A percentile compares a stretch with the other conserved stretches of the same genome.
phyloP scores from a whole-genome alignment of 2,888 invertebrate species.

The Parascotia fuliginaria region DNA sequence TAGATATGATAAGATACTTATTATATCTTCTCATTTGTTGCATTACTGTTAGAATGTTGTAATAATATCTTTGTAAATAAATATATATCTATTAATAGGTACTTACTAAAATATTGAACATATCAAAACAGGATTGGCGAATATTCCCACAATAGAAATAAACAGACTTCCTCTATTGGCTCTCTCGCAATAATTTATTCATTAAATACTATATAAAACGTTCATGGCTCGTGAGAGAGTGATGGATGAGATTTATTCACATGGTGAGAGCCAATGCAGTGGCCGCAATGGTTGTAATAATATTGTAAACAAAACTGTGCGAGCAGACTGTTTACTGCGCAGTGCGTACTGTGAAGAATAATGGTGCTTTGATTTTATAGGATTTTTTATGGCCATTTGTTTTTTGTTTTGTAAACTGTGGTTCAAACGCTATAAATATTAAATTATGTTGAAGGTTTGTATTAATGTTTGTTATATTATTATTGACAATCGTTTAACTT shows the following conservation, averaged over 20 bases:
- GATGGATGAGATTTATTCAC: conserved; percentile 52
- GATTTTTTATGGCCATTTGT: conserved; percentile 5
- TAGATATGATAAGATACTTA: too few relatives aligned
- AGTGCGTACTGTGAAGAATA: conserved; percentile 25
- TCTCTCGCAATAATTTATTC: conserved; percentile 6
- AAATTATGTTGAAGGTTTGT: too few relatives aligned
- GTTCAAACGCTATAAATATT: too few relatives aligned
- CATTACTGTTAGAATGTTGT: too few relatives aligned
- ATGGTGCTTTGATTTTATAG: conserved; percentile 26
- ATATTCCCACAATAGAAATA: conserved; percentile 1
- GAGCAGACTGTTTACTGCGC: conserved; percentile 38
- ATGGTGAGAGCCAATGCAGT: conserved; percentile 58
- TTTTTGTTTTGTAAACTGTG: conserved; percentile 10
- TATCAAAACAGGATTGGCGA: conserved; percentile 4
- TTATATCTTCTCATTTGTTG: too few relatives aligned
- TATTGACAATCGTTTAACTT: too few relatives aligned
- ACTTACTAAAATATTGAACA: background rate
- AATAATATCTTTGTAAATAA: too few relatives aligned
- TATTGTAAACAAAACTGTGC: conserved; percentile 50
- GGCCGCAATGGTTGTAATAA: conserved; percentile 50
- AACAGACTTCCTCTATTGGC: conserved; percentile 27
- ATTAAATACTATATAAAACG: conserved; percentile 41
- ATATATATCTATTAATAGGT: background rate
- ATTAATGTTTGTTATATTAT: too few relatives aligned
- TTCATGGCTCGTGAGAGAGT: conserved; percentile 30